Base-by-base conservation (phyloP, 2,888 invertebrate species). In the Ctenicera cuprea region DNA sequence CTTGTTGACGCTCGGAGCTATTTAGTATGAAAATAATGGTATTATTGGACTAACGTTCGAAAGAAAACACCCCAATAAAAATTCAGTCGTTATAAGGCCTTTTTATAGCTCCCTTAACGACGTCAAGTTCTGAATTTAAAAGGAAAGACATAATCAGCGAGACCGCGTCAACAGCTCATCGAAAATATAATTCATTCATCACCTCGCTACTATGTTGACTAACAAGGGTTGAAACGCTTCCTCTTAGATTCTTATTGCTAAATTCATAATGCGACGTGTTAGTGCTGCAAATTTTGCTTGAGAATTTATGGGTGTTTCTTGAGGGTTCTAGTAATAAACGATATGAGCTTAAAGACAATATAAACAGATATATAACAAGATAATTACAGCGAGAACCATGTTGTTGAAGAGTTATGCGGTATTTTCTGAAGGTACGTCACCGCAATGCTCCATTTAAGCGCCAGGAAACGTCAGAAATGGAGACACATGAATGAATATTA, bases 401-500 rank as follows among this genome's bases (percentile, higher is more conserved):
- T 50, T 50, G 22, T 50, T 16, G 45, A 45, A 50, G 50, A 50
- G 22, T 50, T 22, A 50, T 50, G 50, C 3, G 50, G 22, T 22
- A 50, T 50, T 50, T 50, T 50, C 50, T 8, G 16, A 50, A 22
- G 22, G 20, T 18, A 48, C 48, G 18, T 48, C 48, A 48, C 18
- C 12, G 14, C 5, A 37, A 22, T 20, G 22, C 20, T 20, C 37
- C 38, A 59, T 61, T 41, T 61, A n/a, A 9, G 11, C 11, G 38
- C 12, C 38, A 18, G 9, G 11, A 43, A 16, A 33, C 22, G 33
- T 22, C 22, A n/a, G 45, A 45, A 45, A 33, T 20, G 63, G 26
- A 64, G 14, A 64, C 14, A 14, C 63, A 64, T 64, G 63, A 64
- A 64, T 64, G 63, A 64, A 64, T 64, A 64, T 64, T 64, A 64